These are phyloP conservation scores for Pelobates cultripes DNA, from an alignment of 2,797 vertebrate species.

Conservation along the genomic window DNA sequence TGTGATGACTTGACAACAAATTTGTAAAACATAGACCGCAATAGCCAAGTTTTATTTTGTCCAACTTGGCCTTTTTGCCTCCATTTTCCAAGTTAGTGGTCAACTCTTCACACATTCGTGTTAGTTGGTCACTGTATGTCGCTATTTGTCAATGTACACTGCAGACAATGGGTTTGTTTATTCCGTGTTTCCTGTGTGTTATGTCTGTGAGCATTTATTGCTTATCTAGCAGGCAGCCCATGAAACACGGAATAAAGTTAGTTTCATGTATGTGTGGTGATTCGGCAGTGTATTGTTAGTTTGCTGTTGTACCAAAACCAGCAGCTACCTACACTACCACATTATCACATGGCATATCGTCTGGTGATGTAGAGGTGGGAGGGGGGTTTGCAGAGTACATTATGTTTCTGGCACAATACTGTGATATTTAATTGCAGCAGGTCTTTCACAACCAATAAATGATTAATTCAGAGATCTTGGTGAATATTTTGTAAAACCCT, in stretches of 20 bases:
- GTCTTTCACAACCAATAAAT: too few species aligned
- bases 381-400: neutral
- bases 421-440: too few species aligned
- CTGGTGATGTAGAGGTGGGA: neutral
- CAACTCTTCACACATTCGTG: too few species aligned
- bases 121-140: neutral
- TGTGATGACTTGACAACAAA: too few species aligned
- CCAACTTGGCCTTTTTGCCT: too few species aligned
- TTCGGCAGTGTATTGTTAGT: constrained; percentile 71
- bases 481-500: too few species aligned
- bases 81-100: too few species aligned
- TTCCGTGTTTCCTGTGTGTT: constrained; percentile 33
- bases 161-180: constrained; percentile 21
- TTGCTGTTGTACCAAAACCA: constrained; percentile 64
- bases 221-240: constrained; percentile 28
- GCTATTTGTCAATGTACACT: neutral
- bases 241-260: constrained; percentile 12
- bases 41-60: too few species aligned
- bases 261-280: constrained; percentile 58
- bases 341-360: constrained; percentile 58
- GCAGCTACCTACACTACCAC: constrained; percentile 68
- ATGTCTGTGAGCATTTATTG: neutral
- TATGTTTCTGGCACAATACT: too few species aligned
- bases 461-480: too few species aligned
- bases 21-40: too few species aligned